phyloP scores from a whole-genome alignment of 2,888 invertebrate species.

The Mylabris sibirica region DNA sequence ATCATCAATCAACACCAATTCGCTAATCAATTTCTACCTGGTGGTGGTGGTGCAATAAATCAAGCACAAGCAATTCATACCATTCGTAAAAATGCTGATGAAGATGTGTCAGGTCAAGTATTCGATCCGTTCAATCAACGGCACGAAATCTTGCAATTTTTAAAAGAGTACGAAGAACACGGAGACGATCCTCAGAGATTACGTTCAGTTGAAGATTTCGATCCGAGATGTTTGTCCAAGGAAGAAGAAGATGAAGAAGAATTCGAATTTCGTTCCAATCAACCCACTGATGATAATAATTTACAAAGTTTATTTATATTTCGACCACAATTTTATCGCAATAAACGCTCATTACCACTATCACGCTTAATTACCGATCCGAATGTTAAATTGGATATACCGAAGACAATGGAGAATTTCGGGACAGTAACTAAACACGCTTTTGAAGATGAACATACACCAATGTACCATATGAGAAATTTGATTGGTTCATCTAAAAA shows the following conservation, averaged over 20 bases:
- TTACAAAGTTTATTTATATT: not conserved
- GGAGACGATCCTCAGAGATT: not conserved
- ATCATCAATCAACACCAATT: not conserved
- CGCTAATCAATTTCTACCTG: not conserved
- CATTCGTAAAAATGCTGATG: not conserved
- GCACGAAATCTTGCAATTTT: constrained; percentile 9
- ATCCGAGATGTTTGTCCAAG: not conserved
- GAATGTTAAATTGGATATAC: constrained; percentile 53
- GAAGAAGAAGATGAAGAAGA: too few species aligned
- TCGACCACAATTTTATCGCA: not conserved
- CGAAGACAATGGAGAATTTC: constrained; percentile 57
- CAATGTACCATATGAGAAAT: constrained; percentile 56
- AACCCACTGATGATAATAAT: not conserved
- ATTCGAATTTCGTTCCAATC: not conserved
- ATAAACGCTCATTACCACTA: constrained; percentile 21
- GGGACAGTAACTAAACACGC: constrained; percentile 54
- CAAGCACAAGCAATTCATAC: not conserved
- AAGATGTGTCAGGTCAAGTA: not conserved
- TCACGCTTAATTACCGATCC: constrained; percentile 50
- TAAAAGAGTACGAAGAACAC: not conserved
- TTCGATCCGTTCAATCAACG: constrained; percentile 18
- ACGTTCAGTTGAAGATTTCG: constrained; percentile 11
- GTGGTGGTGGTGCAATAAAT: not conserved
- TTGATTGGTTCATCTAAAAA: constrained; percentile 56
- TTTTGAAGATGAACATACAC: constrained; percentile 56